Evolutionary conservation across 2,888 invertebrate species (phyloP), one percentile per base, ranked within the genome.

Genomic region (Drosophila seclusa): DNA sequence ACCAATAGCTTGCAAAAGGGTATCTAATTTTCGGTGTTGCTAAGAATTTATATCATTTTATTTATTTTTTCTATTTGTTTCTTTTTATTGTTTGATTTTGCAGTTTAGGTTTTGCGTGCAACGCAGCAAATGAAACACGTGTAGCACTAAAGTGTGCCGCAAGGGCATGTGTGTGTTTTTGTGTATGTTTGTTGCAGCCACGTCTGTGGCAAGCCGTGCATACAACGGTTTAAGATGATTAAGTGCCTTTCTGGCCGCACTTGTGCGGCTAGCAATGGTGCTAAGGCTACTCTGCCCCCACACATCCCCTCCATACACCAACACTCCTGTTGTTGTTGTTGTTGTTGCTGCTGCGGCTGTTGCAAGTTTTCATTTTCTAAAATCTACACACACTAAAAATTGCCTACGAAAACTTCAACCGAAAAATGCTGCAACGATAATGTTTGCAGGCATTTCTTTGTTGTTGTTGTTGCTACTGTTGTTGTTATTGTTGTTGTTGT

Each of bases 171-270:
- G 24, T 21, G 50, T 52, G 42, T 52, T 11, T 52, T 13, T 67
- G 68, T 59, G 38, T 71, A 34, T 55, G 31, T 24, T 36, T 58
- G 68, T 62, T 72, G 79, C 72, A 74, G 76, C 74, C 70, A 78
- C 83, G 86, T 86, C 88, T 87, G 89, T 75, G 89, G 87, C 78
- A 83, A 76, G 69, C 89, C 85, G 70, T 78, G 83, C 87, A 87
- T 89, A 87, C 87, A 87, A 87, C 88, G 78, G 87, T 89, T 87
- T 87, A 87, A 89, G 87, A 87, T 87, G 87, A 87, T 87, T 87
- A 87, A 87, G 87, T 87, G 89, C 87, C 87, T 87, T 87, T 82
- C 80, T 82, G 82, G 87, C 87, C 89, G 80, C 85, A 88, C 75
- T 80, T 80, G 68, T 80, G 87, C 76, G 85, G 85, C 73, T 53